phyloP scores from a whole-genome alignment of 2,113 vertebrate genomes.

The Toxostoma redivivum region DNA sequence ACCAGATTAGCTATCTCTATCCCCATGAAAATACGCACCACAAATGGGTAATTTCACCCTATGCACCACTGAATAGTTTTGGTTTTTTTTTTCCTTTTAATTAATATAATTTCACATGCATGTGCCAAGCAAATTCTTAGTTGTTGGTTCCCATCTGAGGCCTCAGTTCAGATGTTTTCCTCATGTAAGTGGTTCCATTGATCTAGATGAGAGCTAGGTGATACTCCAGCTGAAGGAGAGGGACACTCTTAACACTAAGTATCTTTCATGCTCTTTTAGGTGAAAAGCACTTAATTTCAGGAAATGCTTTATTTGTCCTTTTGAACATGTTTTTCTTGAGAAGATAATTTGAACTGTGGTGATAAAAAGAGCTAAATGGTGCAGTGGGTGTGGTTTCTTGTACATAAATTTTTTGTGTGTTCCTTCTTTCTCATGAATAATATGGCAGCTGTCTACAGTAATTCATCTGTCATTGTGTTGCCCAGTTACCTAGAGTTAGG shows the following conservation, averaged over 20 bases:
- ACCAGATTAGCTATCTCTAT: not conserved
- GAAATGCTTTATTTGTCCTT: not conserved
- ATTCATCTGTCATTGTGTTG: not conserved
- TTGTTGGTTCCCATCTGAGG: not conserved
- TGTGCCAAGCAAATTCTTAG: not conserved
- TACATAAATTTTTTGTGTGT: not conserved
- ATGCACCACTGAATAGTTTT: not conserved
- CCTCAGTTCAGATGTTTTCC: not conserved
- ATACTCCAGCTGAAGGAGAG: not conserved
- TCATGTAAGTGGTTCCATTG: not conserved
- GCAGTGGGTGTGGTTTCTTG: not conserved
- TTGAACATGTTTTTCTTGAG: not conserved
- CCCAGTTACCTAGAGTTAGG: not conserved
- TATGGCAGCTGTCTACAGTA: not conserved
- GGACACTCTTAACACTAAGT: not conserved
- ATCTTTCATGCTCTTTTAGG: not conserved
- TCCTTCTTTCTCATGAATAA: not conserved
- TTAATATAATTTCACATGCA: not conserved
- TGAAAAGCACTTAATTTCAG: not conserved
- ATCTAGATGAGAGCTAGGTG: not conserved
- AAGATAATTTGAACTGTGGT: not conserved
- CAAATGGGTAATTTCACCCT: not conserved
- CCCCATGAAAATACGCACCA: not conserved
- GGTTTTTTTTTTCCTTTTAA: not conserved
- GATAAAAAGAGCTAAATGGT: not conserved